phyloP scores from a whole-genome alignment of 2,888 invertebrate genomes.

The Zootermopsis nevadensis region DNA sequence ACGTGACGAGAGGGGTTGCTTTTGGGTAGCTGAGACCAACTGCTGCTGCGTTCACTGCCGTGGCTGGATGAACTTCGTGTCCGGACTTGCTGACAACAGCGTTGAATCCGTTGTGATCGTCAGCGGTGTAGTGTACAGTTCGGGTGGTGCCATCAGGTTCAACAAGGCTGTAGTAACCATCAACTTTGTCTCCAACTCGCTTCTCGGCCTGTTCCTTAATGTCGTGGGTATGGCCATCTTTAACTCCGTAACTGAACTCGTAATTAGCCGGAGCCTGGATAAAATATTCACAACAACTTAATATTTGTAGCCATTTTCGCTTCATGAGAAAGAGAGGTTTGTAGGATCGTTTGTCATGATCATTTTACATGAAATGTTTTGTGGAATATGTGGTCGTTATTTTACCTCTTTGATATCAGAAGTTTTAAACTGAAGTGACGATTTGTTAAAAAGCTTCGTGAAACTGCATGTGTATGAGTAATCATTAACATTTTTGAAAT shows the following conservation, averaged over 20 bases:
- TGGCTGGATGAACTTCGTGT: constrained; percentile 23
- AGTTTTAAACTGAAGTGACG: too few relatives aligned
- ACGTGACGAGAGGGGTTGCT: not conserved
- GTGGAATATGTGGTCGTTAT: too few relatives aligned
- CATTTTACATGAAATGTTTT: too few relatives aligned
- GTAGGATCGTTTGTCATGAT: too few relatives aligned
- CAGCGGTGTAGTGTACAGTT: constrained; percentile 46
- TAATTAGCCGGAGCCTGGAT: constrained; percentile 43
- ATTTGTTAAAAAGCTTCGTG: too few relatives aligned
- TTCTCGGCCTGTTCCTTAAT: constrained; percentile 47
- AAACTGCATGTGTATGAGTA: too few relatives aligned
- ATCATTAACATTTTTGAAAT: too few relatives aligned
- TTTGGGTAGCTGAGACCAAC: not conserved
- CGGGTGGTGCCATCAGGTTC: constrained; percentile 47
- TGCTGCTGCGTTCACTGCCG: not conserved
- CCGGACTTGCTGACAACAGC: constrained; percentile 44
- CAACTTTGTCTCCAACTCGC: constrained; percentile 41
- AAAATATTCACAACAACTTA: too few relatives aligned
- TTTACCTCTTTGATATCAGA: too few relatives aligned
- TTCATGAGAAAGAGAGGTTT: too few relatives aligned
- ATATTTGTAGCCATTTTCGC: too few relatives aligned
- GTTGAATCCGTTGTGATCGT: constrained; percentile 46
- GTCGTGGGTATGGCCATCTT: constrained; percentile 43
- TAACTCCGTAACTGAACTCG: constrained; percentile 41
- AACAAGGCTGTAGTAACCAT: constrained; percentile 42